These are phyloP conservation scores for Parelbella ahira DNA, from an alignment of 2,888 invertebrate genomes.

Conservation along the genomic window DNA sequence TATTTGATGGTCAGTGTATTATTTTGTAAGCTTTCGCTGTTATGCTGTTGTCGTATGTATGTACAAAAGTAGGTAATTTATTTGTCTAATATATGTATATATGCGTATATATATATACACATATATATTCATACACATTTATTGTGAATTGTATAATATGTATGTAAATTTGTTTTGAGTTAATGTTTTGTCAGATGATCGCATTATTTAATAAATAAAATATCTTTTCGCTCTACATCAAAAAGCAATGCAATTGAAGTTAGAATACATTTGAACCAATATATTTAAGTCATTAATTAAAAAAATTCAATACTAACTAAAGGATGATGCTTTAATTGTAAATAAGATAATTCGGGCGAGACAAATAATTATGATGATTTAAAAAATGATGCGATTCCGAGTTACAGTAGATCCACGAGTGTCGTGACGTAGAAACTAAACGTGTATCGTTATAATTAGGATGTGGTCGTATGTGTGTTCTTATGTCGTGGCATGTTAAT, in stretches of 20 bases:
- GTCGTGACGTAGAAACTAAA: constrained; percentile 50
- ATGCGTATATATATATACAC: too few relatives aligned
- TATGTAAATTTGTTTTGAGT: constrained; percentile 32
- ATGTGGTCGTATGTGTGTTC: too few relatives aligned
- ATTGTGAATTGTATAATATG: constrained; percentile 35
- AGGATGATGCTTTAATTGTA: too few relatives aligned
- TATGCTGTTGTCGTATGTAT: constrained; percentile 46
- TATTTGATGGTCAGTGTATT: constrained; percentile 37
- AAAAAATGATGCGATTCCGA: constrained; percentile 37
- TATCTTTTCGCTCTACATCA: too few relatives aligned
- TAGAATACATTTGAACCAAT: too few relatives aligned
- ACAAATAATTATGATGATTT: too few relatives aligned
- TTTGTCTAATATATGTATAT: constrained; percentile 30
- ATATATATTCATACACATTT: too few relatives aligned
- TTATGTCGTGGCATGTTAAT: constrained; percentile 37
- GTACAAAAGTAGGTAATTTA: constrained; percentile 37
- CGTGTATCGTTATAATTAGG: too few relatives aligned
- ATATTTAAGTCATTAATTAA: too few relatives aligned
- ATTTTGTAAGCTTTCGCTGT: constrained; percentile 64
- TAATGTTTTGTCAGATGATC: constrained; percentile 25
- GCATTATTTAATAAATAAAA: constrained; percentile 18
- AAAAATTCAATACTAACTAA: too few relatives aligned
- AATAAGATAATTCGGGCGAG: too few relatives aligned
- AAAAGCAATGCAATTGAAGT: too few relatives aligned
- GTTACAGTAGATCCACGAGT: constrained; percentile 68